Evolutionary conservation across 2,113 vertebrate species (phyloP).

Genomic region (Caretta caretta): DNA sequence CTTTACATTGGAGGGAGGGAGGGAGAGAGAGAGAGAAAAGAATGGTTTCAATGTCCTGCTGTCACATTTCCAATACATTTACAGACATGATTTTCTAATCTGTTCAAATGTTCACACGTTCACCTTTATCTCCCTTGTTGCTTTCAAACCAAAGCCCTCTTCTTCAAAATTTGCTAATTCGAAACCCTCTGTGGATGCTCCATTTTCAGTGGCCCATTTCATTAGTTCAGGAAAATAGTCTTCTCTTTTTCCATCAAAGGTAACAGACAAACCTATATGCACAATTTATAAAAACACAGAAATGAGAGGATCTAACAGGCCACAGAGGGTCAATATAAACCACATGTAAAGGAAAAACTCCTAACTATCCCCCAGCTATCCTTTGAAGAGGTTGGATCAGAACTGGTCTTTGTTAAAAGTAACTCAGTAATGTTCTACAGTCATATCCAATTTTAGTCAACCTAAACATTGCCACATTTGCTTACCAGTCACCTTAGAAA

Average conservation of each 20-base stretch:
- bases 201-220: constrained; percentile 91
- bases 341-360: neutral
- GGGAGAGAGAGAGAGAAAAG: neutral
- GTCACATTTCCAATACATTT: neutral
- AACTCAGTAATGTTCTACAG: constrained; percentile 8
- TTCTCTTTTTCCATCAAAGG: constrained; percentile 94
- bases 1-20: neutral
- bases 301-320: constrained; percentile 29
- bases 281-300: constrained; percentile 47
- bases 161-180: constrained; percentile 89
- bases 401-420: constrained; percentile 15
- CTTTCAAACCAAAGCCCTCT: constrained; percentile 93
- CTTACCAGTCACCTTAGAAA: constrained; percentile 12
- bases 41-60: neutral
- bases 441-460: constrained; percentile 31
- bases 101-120: constrained; percentile 40
- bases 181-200: constrained; percentile 92
- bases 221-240: constrained; percentile 92
- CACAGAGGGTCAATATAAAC: neutral
- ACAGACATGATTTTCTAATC: neutral
- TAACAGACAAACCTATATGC: constrained; percentile 89
- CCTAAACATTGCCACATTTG: neutral
- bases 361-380: neutral
- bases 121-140: constrained; percentile 96
- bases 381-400: constrained; percentile 28